Evolutionary conservation across 2,113 vertebrate genomes (phyloP).

Genomic region (Ameiurus melas): DNA sequence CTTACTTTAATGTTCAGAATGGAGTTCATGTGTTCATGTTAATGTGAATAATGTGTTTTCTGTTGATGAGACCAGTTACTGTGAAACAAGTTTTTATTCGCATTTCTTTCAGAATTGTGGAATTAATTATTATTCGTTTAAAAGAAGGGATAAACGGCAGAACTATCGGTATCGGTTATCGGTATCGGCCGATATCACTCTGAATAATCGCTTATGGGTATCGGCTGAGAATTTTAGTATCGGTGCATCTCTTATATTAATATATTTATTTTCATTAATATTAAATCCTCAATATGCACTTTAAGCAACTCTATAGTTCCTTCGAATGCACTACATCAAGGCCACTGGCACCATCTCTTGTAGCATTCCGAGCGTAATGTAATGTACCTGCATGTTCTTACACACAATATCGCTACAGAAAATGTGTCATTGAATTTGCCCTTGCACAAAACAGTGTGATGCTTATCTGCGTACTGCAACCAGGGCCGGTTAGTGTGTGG

Average conservation of each 20-base stretch:
- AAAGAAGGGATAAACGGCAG: too few species aligned
- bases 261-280: background rate
- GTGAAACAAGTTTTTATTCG: too few species aligned
- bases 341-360: background rate
- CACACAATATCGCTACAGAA: constrained; percentile 18
- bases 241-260: background rate
- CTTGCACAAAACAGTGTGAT: constrained; percentile 39
- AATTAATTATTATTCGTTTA: too few species aligned
- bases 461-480: constrained; percentile 34
- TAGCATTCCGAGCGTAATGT: background rate
- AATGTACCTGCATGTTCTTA: background rate
- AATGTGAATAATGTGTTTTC: too few species aligned
- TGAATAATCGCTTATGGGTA: too few species aligned
- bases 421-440: constrained; percentile 38
- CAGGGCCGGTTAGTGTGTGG: constrained; percentile 17
- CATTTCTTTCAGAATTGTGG: too few species aligned
- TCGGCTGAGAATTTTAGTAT: too few species aligned
- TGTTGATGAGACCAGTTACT: too few species aligned
- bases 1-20: too few species aligned
- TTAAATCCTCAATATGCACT: background rate
- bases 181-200: too few species aligned
- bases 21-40: too few species aligned
- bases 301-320: background rate
- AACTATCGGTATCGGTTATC: too few species aligned
- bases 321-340: background rate